These are phyloP conservation scores for Alentia gelatinosa DNA, from an alignment of 2,888 invertebrate species.

Conservation along the genomic window DNA sequence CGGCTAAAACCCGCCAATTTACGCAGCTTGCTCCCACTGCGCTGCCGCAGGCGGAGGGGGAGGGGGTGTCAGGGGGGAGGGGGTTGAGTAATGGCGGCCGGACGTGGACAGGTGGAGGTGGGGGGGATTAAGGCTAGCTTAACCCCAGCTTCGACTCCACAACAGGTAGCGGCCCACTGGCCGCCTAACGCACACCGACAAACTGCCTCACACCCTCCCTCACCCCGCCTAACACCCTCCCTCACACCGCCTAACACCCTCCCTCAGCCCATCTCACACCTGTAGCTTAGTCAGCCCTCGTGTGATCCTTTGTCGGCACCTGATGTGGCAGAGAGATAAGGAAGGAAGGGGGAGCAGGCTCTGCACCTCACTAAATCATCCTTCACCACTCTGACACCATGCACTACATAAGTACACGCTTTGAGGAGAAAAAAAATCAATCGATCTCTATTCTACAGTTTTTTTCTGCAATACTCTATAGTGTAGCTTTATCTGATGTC, in stretches of 20 bases:
- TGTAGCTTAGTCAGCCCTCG: not conserved
- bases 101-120: not conserved
- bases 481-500: too few relatives aligned
- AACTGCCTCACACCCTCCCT: not conserved
- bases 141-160: not conserved
- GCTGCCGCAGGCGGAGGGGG: not conserved
- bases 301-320: not conserved
- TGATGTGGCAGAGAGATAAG: not conserved
- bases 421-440: too few relatives aligned
- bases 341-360: too few relatives aligned
- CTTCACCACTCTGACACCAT: not conserved
- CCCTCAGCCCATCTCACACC: not conserved
- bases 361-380: not conserved
- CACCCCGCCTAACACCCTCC: not conserved
- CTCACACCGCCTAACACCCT: not conserved
- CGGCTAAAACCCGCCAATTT: conserved; percentile 35
- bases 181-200: not conserved
- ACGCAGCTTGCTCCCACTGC: not conserved
- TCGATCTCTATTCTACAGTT: too few relatives aligned
- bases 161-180: not conserved
- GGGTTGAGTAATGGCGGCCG: not conserved
- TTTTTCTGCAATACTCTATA: too few relatives aligned
- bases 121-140: too few relatives aligned
- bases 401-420: too few relatives aligned
- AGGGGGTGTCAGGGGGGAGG: not conserved